Conservation (phyloP, 2,113 vertebrate species). For the Cephalopholis sonnerati region DNA sequence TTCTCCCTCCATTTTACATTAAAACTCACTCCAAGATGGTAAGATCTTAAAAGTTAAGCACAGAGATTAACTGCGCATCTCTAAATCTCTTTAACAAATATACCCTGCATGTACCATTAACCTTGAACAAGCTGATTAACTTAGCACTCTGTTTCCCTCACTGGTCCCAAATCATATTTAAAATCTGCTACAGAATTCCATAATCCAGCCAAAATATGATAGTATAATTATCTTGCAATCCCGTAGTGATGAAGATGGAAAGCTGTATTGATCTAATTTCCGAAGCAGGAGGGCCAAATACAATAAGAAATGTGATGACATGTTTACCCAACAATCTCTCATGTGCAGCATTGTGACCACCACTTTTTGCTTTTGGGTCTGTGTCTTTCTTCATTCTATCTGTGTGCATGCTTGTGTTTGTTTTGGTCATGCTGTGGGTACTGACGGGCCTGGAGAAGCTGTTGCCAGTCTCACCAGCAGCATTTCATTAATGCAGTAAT, state of each 20-base stretch:
- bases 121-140: conserved; percentile 75
- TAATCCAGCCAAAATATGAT: conserved; percentile 47
- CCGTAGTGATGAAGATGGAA: conserved; percentile 46
- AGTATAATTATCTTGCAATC: conserved; percentile 46
- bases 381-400: not conserved
- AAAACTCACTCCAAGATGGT: conserved; percentile 57
- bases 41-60: conserved; percentile 72
- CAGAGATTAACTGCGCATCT: conserved; percentile 66
- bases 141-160: conserved; percentile 40
- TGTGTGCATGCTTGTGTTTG: not conserved
- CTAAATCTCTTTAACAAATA: conserved; percentile 72
- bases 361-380: conserved; percentile 1
- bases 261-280: conserved; percentile 55
- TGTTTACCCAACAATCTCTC: conserved; percentile 13
- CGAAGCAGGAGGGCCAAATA: too few species aligned
- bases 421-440: not conserved
- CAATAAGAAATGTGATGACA: conserved; percentile 33
- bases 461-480: conserved; percentile 5
- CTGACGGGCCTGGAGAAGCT: not conserved
- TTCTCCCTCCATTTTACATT: conserved; percentile 65
- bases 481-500: not conserved
- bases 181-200: conserved; percentile 51
- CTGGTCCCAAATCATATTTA: conserved; percentile 52
- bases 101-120: conserved; percentile 68
- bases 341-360: conserved; percentile 4